Conservation (phyloP, 1,140 invertebrate genomes). For the Sitophilus oryzae region DNA sequence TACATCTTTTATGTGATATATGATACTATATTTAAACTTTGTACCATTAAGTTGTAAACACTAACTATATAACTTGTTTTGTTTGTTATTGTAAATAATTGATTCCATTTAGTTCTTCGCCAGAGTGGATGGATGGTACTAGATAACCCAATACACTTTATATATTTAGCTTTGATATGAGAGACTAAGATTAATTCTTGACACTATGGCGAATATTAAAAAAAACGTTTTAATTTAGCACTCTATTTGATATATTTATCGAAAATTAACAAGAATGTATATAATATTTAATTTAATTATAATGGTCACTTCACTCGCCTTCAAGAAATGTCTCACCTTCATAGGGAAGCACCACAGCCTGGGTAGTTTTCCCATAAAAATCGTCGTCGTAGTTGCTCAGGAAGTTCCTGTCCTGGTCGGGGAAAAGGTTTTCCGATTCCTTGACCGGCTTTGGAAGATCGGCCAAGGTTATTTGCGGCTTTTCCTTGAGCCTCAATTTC, state of each 20-base stretch:
- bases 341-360: slow-evolving; percentile 70
- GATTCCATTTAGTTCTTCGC: not conserved
- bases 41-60: not conserved
- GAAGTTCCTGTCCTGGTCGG: slow-evolving; percentile 44
- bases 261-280: not conserved
- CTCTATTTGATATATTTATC: not conserved
- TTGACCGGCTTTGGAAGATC: slow-evolving; percentile 63
- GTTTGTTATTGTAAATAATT: not conserved
- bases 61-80: not conserved
- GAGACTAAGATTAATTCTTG: too few species aligned
- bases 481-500: slow-evolving; percentile 66
- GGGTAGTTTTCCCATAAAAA: slow-evolving; percentile 72
- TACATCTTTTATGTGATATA: not conserved
- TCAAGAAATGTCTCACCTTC: slow-evolving; percentile 53
- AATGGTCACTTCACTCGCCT: not conserved
- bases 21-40: not conserved
- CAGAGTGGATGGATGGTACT: not conserved
- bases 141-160: not conserved
- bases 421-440: slow-evolving; percentile 50
- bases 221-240: too few species aligned
- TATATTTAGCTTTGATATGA: too few species aligned
- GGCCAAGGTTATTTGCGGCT: slow-evolving; percentile 56
- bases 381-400: slow-evolving; percentile 57
- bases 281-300: not conserved
- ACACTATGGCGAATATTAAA: too few species aligned